Percentiles rank a stretch among this genome's conserved stretches.
Evolutionary conservation across 2,113 vertebrate genomes (phyloP).

Genomic region (Anseranas semipalmata): DNA sequence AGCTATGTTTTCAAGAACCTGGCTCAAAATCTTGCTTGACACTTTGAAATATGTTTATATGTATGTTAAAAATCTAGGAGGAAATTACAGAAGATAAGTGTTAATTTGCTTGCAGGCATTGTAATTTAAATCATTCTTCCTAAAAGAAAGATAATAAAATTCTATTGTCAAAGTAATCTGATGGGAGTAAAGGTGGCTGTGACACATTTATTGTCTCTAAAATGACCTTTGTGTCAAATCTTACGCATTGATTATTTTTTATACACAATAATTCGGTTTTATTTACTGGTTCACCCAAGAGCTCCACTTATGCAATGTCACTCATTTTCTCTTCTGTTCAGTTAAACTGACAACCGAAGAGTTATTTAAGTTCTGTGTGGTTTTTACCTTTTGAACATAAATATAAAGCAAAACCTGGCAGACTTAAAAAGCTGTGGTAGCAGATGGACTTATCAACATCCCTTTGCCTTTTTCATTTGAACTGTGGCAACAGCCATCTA

Average conservation of each 20-base stretch:
- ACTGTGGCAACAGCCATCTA: not conserved
- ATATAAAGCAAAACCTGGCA: not conserved
- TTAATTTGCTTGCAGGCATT: not conserved
- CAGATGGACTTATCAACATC: not conserved
- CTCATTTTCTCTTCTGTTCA: not conserved
- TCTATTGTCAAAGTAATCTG: not conserved
- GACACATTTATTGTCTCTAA: not conserved
- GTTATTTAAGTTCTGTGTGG: not conserved
- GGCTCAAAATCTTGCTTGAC: not conserved
- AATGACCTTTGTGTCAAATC: not conserved
- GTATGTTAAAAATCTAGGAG: not conserved
- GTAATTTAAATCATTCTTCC: not conserved
- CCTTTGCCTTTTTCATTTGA: constrained; percentile 1
- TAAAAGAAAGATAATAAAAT: constrained; percentile 3
- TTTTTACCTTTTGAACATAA: not conserved
- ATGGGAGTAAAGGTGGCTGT: not conserved
- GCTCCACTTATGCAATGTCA: not conserved
- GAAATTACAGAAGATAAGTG: not conserved
- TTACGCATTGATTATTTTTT: not conserved
- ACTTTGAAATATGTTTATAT: not conserved
- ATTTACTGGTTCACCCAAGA: not conserved
- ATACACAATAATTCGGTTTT: not conserved
- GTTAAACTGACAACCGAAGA: not conserved
- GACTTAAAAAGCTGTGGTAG: not conserved
- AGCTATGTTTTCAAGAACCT: not conserved